phyloP scores from a whole-genome alignment of 2,888 invertebrate genomes.

The Xylocampa areola region DNA sequence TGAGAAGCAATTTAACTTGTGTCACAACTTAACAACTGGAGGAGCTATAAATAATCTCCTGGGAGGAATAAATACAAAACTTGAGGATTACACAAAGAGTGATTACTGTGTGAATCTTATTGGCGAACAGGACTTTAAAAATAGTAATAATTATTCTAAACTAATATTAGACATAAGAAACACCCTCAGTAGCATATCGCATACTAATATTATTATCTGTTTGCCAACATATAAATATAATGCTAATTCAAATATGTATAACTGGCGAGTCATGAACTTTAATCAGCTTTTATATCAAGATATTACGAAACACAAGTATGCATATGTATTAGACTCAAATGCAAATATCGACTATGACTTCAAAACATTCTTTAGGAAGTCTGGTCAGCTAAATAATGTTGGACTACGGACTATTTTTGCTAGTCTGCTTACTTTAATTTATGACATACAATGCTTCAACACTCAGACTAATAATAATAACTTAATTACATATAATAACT shows the following conservation, averaged over 20 bases:
- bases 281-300: constrained; percentile 4
- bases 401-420: constrained; percentile 3
- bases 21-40: constrained; percentile 2
- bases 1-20: neutral
- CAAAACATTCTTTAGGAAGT: constrained; percentile 3
- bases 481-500: neutral
- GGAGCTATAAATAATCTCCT: no score
- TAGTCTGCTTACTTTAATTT: neutral
- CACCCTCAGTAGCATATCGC: neutral
- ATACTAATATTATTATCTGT: constrained; percentile 8
- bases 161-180: constrained; percentile 3
- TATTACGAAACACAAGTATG: neutral
- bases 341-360: constrained; percentile 2
- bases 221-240: constrained; percentile 5
- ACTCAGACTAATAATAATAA: no score
- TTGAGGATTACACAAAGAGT: no score
- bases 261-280: constrained; percentile 7
- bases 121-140: constrained; percentile 5
- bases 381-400: constrained; percentile 5
- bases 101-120: no score
- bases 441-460: neutral
- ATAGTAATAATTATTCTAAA: constrained; percentile 6
- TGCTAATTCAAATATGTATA: neutral
- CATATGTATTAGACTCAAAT: constrained; percentile 6
- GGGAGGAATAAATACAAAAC: no score